Conservation (phyloP, 2,113 vertebrate genomes). For the Psettodes erumei region DNA sequence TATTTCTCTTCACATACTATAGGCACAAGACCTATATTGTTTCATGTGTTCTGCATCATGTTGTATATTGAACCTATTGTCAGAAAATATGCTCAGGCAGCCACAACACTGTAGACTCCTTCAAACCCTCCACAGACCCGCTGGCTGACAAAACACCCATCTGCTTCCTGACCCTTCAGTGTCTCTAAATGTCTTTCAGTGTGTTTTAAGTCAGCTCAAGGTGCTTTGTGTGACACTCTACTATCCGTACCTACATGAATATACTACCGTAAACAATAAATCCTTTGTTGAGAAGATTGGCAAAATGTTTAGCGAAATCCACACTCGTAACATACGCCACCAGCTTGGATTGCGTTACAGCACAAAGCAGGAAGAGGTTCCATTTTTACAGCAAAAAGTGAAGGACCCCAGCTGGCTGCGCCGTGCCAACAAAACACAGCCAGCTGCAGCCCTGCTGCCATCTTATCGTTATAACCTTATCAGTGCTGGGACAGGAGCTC, state of each 20-base stretch:
- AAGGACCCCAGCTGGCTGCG: not conserved
- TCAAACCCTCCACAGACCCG: constrained; percentile 1
- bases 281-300: not conserved
- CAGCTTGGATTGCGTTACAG: not conserved
- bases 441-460: not conserved
- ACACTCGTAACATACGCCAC: not conserved
- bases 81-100: not conserved
- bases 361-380: not conserved
- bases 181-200: constrained; percentile 9
- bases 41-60: not conserved
- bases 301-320: not conserved
- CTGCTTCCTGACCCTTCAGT: constrained; percentile 12
- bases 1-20: constrained; percentile 8
- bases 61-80: not conserved
- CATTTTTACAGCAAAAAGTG: too few relatives aligned
- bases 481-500: too few relatives aligned
- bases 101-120: constrained; percentile 30
- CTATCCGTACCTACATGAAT: not conserved
- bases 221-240: not conserved
- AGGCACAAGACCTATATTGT: constrained; percentile 9
- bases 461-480: too few relatives aligned
- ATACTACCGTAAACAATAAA: not conserved
- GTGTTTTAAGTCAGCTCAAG: constrained; percentile 3
- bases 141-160: constrained; percentile 12
- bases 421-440: constrained; percentile 1